Base-by-base conservation (phyloP, 2,797 vertebrate species). In the Diplodus puntazzo region DNA sequence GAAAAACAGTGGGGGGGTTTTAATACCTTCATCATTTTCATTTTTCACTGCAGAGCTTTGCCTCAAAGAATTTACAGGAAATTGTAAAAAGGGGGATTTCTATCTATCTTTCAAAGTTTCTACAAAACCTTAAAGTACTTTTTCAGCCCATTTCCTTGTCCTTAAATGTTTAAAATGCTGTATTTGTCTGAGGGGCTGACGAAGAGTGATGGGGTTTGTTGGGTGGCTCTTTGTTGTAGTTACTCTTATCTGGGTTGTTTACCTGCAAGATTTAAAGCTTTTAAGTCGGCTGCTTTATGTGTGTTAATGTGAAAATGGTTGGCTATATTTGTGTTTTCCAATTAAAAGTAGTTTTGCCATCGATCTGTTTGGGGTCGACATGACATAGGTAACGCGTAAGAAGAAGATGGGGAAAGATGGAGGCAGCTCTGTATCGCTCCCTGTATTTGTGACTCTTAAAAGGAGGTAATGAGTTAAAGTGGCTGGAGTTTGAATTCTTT, bases 271-370 rank as follows among this genome's bases (percentile, higher is more conserved):
- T 73, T 50, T 69, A 77, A 81, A 69, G 66, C 54, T 66, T 42
- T 73, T 68, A 70, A 82, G 65, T 42, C 0, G 3, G 0, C 14
- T 43, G 1, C 53, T 67, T 55, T 58, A 20, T 65, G 43, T 60
- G 55, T 49, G 53, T 60, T 58, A 67, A 21, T 49, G 60, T 62
- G 30, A 72, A 20, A 67, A 68, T 17, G 42, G 30, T 11, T 21
- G 27, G 21, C 14, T 68, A 20, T 67, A 58, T 82, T 48, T 74
- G 21, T 63, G 60, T 21, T 50, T 73, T 85, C 69, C 54, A 80
- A 77, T 84, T 84, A 83, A 84, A 84, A 62, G 49, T 14, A 21
- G 63, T 75, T 85, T 81, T 69, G 1, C 25, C 72, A 88, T 79
- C 11, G 66, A 53, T 79, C 8, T 62, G 61, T 73, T 79, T 46